A percentile compares a stretch with the other conserved stretches of the same genome.
Conservation (phyloP, 2,888 invertebrate genomes). For the Leptinotarsa peninsularis region DNA sequence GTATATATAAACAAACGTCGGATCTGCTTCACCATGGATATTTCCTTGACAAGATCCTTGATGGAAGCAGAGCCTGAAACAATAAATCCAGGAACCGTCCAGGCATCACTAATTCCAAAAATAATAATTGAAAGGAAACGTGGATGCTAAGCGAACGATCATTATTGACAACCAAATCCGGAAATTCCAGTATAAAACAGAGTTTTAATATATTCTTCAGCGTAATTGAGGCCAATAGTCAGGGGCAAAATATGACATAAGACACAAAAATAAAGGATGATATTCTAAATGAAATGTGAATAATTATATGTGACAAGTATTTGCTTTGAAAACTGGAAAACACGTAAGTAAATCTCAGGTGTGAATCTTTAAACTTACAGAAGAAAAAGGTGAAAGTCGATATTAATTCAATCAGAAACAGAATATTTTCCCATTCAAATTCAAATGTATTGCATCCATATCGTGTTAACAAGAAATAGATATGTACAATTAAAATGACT, state of each 20-base stretch:
- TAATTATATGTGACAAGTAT: no score
- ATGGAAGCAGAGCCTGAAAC: slow-evolving; percentile 1
- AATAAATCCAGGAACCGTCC: slow-evolving; percentile 3
- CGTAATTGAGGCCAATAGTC: neutral
- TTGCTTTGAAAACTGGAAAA: no score
- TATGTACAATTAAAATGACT: no score
- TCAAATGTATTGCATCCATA: no score
- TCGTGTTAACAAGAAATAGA: no score
- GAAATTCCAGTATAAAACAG: neutral
- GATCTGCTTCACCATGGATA: neutral
- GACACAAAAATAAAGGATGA: no score
- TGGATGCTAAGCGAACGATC: neutral
- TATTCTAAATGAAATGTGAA: no score
- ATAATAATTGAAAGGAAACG: neutral
- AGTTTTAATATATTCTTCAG: neutral
- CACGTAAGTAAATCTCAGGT: no score
- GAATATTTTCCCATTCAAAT: no score
- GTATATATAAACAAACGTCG: neutral
- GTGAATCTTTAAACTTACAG: no score
- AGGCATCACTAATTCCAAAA: neutral
- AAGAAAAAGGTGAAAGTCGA: no score
- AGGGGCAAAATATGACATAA: neutral
- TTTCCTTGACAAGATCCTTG: neutral
- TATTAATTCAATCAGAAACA: no score
- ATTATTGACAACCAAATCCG: neutral